These are phyloP conservation scores for Terrapene triunguis DNA, from an alignment of 2,113 vertebrate genomes.

Conservation along the genomic window DNA sequence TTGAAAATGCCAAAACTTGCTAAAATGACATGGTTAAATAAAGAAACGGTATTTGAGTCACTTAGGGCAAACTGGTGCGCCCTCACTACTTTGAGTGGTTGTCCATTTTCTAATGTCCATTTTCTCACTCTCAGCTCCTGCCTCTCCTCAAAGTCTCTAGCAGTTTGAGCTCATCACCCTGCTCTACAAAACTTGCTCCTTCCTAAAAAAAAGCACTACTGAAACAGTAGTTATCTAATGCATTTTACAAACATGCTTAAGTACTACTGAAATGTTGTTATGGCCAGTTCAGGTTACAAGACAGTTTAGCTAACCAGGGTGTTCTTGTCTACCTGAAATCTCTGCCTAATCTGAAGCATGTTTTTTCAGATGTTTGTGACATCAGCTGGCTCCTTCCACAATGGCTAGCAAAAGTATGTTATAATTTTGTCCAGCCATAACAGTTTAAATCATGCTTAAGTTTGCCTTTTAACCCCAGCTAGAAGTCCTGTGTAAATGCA, in stretches of 20 bases:
- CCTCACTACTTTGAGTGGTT: rapidly evolving
- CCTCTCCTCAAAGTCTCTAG: not conserved
- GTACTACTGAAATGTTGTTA: not conserved
- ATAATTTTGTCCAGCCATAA: constrained; percentile 16
- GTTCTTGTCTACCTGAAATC: not conserved
- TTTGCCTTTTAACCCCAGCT: constrained; percentile 32
- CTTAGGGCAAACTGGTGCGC: rapidly evolving
- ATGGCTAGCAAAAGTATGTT: not conserved
- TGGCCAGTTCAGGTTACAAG: not conserved
- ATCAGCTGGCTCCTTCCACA: constrained; percentile 22
- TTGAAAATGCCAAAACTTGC: not conserved
- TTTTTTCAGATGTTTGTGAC: not conserved
- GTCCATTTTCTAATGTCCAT: rapidly evolving
- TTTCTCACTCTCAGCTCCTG: not conserved
- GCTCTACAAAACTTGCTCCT: not conserved
- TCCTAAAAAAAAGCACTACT: not conserved
- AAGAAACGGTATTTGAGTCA: not conserved
- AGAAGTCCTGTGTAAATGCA: constrained; percentile 13
- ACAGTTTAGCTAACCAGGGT: rapidly evolving
- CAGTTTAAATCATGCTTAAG: constrained; percentile 48
- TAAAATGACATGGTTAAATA: not conserved
- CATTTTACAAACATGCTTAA: not conserved
- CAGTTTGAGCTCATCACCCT: rapidly evolving
- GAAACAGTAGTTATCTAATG: rapidly evolving
- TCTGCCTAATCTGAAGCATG: not conserved